phyloP scores from a whole-genome alignment of 2,797 vertebrate species.

The Tamandua tetradactyla region DNA sequence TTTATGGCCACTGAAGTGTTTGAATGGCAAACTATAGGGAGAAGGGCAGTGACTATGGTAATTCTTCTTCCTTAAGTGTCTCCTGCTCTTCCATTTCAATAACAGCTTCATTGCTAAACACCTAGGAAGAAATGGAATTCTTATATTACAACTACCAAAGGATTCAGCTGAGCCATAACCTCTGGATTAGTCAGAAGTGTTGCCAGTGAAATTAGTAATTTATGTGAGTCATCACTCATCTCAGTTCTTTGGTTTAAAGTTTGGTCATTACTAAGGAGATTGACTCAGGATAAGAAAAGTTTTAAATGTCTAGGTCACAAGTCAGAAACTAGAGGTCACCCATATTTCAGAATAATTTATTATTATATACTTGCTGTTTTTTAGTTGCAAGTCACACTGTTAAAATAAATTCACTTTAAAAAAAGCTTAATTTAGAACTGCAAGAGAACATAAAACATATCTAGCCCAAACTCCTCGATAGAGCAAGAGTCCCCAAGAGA shows the following conservation, averaged over 20 bases:
- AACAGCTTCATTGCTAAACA: not conserved
- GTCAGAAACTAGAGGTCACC: not conserved
- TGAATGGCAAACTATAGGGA: not conserved
- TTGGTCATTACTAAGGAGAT: not conserved
- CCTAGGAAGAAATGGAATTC: not conserved
- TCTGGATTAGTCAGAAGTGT: not conserved
- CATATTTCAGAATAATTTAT: conserved; percentile 18
- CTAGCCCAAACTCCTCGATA: not conserved
- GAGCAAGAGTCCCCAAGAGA: not conserved
- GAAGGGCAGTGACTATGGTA: conserved; percentile 9
- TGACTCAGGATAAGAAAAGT: not conserved
- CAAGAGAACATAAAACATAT: not conserved
- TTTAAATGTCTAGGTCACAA: not conserved
- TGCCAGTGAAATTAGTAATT: not conserved
- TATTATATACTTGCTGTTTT: not conserved
- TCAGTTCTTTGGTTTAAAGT: not conserved
- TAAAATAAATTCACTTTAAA: conserved; percentile 39
- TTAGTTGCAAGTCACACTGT: not conserved
- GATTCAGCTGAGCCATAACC: not conserved
- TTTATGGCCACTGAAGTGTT: not conserved
- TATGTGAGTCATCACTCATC: not conserved
- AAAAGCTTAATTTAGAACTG: not conserved
- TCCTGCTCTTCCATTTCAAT: not conserved
- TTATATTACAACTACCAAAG: not conserved
- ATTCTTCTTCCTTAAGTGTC: conserved; percentile 9